Evolutionary conservation across 2,797 vertebrate genomes (phyloP).

Genomic region (Mus caroli): DNA sequence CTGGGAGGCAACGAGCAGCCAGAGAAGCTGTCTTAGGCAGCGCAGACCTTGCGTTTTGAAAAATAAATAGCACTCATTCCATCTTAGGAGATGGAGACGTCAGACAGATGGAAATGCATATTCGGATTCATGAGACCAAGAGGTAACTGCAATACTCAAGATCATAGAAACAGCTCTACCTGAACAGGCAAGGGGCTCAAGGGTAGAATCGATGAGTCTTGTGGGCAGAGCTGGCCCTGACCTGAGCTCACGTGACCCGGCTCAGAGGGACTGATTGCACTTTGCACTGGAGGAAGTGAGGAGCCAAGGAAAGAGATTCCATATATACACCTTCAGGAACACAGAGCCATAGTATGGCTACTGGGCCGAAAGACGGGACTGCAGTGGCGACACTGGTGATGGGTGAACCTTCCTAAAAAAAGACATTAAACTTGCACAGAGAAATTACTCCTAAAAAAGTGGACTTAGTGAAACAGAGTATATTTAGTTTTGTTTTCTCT

Average conservation of each 20-base stretch:
- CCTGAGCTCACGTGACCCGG: background rate
- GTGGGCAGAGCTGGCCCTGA: background rate
- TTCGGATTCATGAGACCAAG: background rate
- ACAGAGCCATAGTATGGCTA: background rate
- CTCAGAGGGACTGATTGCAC: background rate
- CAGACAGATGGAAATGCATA: background rate
- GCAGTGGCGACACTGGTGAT: background rate
- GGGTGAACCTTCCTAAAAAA: background rate
- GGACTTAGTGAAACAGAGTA: background rate
- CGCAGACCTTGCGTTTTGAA: background rate
- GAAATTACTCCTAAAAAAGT: background rate
- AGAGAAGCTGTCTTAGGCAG: background rate
- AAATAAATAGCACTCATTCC: conserved; percentile 28
- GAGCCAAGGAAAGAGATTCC: background rate
- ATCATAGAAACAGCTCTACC: background rate
- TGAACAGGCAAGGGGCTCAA: background rate
- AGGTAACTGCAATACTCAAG: background rate
- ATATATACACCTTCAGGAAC: background rate
- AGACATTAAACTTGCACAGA: background rate
- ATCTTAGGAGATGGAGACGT: background rate
- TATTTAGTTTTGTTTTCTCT: background rate
- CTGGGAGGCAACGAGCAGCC: background rate
- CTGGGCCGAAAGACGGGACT: background rate
- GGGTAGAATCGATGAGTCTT: background rate
- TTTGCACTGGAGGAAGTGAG: background rate